These are phyloP conservation scores for Bombus vancouverensis DNA, from an alignment of 1,140 invertebrate genomes.

Conservation along the genomic window DNA sequence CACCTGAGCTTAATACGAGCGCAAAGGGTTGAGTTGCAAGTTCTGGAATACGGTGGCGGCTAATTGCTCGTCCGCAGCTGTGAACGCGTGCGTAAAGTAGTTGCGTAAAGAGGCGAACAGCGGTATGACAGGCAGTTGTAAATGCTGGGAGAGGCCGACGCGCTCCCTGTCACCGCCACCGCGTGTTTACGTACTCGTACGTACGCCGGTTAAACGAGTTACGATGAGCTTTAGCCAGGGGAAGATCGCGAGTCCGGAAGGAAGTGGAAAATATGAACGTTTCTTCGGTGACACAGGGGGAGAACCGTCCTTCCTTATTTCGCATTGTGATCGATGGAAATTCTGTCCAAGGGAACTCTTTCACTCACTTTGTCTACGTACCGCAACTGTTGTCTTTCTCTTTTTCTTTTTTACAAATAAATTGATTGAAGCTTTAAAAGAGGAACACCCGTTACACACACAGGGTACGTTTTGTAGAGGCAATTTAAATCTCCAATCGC, in stretches of 20 bases:
- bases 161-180: background rate
- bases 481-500: no score
- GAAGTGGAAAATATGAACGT: conserved; percentile 67
- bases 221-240: conserved; percentile 47
- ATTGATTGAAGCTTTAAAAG: no score
- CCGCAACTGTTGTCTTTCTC: no score
- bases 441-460: no score
- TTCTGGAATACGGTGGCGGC: conserved; percentile 6
- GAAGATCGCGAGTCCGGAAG: conserved; percentile 57
- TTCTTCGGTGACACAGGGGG: conserved; percentile 11
- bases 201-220: conserved; percentile 57
- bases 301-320: background rate
- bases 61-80: conserved; percentile 45
- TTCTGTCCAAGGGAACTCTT: background rate
- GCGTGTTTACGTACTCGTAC: conserved; percentile 52
- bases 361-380: background rate
- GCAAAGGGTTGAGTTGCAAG: background rate
- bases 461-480: no score
- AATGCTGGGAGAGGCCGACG: background rate
- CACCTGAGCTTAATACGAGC: no score
- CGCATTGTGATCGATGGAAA: conserved; percentile 19
- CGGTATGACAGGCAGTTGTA: background rate
- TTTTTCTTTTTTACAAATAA: background rate
- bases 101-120: conserved; percentile 1
- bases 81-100: conserved; percentile 38